Evolutionary conservation across 1,140 invertebrate species (phyloP).

Genomic region (Bombus soroeensis): DNA sequence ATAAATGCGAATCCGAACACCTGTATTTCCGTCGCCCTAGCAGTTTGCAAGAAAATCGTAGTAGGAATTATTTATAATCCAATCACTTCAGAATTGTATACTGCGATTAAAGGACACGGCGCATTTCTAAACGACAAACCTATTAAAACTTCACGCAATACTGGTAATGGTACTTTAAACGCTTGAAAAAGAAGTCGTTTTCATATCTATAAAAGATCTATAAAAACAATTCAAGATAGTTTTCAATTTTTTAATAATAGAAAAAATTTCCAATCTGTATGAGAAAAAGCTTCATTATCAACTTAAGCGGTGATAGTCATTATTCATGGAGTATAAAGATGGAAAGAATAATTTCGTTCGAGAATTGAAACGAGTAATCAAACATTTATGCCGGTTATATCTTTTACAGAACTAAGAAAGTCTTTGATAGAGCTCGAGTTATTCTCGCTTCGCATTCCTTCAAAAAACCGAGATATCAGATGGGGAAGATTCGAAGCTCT

Average conservation of each 20-base stretch:
- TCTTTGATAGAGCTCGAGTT: constrained; percentile 67
- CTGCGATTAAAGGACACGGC: constrained; percentile 88
- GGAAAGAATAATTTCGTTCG: neutral
- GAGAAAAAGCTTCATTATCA: neutral
- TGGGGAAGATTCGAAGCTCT: constrained; percentile 57
- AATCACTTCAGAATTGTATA: constrained; percentile 88
- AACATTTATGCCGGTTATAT: neutral
- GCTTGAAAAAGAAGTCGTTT: neutral
- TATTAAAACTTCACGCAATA: constrained; percentile 66
- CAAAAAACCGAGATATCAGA: constrained; percentile 57
- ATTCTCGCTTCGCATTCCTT: neutral
- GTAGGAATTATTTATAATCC: constrained; percentile 91
- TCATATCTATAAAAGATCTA: neutral
- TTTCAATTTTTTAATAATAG: neutral
- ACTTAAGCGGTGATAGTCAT: neutral
- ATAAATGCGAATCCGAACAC: constrained; percentile 85
- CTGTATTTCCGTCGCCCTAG: constrained; percentile 87
- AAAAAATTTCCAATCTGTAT: too few relatives aligned
- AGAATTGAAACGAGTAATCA: neutral
- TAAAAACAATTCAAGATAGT: neutral
- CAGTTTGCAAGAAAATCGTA: constrained; percentile 86
- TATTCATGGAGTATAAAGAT: neutral
- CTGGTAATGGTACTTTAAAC: constrained; percentile 47
- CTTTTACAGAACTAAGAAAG: constrained; percentile 66
- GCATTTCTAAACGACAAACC: constrained; percentile 89